These are phyloP conservation scores for Ephestia elutella DNA, from an alignment of 1,140 invertebrate species.

Conservation along the genomic window DNA sequence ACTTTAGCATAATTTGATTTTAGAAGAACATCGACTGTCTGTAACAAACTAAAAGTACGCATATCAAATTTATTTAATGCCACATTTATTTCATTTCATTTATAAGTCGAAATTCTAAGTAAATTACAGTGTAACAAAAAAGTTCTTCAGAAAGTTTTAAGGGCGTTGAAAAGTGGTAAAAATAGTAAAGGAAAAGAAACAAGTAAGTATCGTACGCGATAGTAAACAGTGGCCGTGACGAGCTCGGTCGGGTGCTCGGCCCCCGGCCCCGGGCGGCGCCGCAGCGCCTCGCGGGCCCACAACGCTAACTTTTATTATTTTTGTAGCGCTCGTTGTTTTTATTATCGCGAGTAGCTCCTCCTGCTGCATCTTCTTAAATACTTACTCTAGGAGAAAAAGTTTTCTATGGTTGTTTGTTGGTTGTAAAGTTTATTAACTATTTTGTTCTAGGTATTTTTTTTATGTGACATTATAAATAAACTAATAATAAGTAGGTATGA, in stretches of 20 bases:
- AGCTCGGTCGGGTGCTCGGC: slow-evolving; percentile 27
- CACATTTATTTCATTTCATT: background rate
- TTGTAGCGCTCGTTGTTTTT: slow-evolving; percentile 47
- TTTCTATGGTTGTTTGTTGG: background rate
- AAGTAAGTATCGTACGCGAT: slow-evolving; percentile 43
- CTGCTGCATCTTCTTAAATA: slow-evolving; percentile 24
- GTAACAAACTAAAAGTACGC: background rate
- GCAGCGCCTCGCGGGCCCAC: slow-evolving; percentile 42
- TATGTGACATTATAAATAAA: too few species aligned
- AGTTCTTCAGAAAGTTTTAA: slow-evolving; percentile 20
- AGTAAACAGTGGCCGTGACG: slow-evolving; percentile 43
- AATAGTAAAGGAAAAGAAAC: slow-evolving; percentile 43
- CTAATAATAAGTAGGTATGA: too few species aligned
- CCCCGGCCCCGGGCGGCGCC: slow-evolving; percentile 16
- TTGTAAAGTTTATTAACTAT: slow-evolving; percentile 10
- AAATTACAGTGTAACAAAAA: slow-evolving; percentile 27
- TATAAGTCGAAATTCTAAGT: too few species aligned
- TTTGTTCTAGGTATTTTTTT: too few species aligned
- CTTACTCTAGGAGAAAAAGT: slow-evolving; percentile 6
- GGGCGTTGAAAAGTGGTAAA: slow-evolving; percentile 27
- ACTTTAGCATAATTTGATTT: background rate
- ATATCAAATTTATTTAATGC: background rate
- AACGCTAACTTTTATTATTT: slow-evolving; percentile 60
- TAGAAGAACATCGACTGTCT: background rate
- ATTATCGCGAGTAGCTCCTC: slow-evolving; percentile 40